phyloP scores from a whole-genome alignment of 2,888 invertebrate species.

The Coelopa pilipes region DNA sequence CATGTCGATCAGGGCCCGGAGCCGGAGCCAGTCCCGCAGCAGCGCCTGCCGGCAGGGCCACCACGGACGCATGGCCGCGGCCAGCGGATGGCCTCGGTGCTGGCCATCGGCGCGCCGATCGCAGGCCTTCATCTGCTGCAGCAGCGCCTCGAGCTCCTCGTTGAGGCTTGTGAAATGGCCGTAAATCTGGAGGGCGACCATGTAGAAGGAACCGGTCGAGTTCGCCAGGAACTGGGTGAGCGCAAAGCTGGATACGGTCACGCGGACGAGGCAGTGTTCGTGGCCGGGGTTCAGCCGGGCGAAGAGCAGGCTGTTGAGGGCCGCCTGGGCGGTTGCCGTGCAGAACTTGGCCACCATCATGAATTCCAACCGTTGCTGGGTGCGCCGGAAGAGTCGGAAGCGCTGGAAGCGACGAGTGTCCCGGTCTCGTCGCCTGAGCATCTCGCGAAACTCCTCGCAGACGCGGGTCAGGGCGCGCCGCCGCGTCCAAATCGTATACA shows the following conservation, averaged over 20 bases:
- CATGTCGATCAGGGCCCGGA: conserved; percentile 29
- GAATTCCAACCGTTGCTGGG: background rate
- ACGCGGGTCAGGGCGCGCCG: background rate
- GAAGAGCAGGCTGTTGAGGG: background rate
- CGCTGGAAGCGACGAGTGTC: background rate
- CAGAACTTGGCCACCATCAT: background rate
- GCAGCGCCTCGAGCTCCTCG: conserved; percentile 35
- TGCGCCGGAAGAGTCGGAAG: background rate
- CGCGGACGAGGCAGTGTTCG: background rate
- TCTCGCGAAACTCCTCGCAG: background rate
- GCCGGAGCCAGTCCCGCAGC: no score
- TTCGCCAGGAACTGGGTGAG: background rate
- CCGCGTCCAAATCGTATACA: no score
- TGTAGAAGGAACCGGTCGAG: background rate
- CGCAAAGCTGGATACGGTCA: no score
- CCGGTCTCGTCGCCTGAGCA: background rate
- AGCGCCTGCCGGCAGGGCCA: background rate
- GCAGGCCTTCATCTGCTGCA: background rate
- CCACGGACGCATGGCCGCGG: no score
- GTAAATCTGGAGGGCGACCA: conserved; percentile 37
- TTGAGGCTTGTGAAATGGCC: conserved; percentile 50
- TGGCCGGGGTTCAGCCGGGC: background rate
- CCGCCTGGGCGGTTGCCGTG: background rate
- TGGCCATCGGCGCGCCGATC: background rate
- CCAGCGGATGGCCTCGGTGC: background rate